Evolutionary conservation across 2,113 vertebrate genomes (phyloP).

Genomic region (Abramis brama): DNA sequence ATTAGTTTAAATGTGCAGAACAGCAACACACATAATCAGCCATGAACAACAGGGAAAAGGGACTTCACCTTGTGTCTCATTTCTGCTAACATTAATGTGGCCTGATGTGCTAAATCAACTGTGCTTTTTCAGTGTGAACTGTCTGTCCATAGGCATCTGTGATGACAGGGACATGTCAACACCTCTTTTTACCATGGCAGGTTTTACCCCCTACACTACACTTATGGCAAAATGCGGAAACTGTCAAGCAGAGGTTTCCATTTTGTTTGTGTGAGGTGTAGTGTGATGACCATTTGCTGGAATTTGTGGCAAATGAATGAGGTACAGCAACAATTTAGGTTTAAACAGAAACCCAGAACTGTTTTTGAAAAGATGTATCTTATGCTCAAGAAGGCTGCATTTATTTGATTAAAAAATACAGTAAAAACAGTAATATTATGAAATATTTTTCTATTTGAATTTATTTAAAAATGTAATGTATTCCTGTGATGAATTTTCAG

Average conservation of each 20-base stretch:
- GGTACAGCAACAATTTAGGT: not conserved
- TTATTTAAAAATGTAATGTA: not conserved
- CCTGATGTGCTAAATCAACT: not conserved
- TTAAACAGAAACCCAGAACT: not conserved
- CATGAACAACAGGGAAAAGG: not conserved
- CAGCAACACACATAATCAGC: not conserved
- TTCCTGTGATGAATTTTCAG: not conserved
- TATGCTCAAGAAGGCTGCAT: not conserved
- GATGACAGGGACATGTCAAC: not conserved
- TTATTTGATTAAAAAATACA: not conserved
- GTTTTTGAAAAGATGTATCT: too few relatives aligned
- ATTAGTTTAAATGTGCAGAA: not conserved
- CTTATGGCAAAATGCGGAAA: not conserved
- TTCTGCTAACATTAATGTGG: conserved; percentile 4
- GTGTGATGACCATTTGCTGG: not conserved
- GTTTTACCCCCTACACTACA: not conserved
- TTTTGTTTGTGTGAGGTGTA: not conserved
- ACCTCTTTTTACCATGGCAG: not conserved
- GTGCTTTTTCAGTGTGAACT: not conserved
- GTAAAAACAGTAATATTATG: not conserved
- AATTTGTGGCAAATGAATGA: not conserved
- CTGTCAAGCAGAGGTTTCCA: not conserved
- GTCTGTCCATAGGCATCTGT: not conserved
- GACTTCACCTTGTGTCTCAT: not conserved
- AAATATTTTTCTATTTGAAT: not conserved